These are phyloP conservation scores for Aleiodes testaceus DNA, from an alignment of 2,888 invertebrate genomes.

Conservation along the genomic window DNA sequence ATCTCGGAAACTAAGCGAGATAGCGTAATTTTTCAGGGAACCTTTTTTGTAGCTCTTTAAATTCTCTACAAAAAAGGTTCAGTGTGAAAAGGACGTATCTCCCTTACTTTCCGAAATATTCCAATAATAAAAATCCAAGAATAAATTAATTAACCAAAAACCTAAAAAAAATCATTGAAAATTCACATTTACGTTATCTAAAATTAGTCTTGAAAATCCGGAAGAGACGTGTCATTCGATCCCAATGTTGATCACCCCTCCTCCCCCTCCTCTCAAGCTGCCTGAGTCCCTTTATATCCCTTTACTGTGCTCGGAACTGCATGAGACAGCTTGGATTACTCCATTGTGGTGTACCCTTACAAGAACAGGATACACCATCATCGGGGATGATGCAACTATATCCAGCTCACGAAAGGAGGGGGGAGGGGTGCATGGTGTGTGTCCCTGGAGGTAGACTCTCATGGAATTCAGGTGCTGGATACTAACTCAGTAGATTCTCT, in stretches of 20 bases:
- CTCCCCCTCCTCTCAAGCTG: background rate
- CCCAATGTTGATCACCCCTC: conserved; percentile 35
- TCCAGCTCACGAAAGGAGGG: conserved; percentile 12
- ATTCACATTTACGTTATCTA: background rate
- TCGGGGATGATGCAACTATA: conserved; percentile 27
- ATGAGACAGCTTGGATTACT: conserved; percentile 57
- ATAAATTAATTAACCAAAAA: background rate
- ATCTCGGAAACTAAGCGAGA: too few relatives aligned
- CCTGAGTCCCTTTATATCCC: conserved; percentile 25
- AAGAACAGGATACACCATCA: conserved; percentile 56
- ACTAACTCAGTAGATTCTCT: conserved; percentile 16
- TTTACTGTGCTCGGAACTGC: conserved; percentile 28
- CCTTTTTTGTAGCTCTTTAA: too few relatives aligned
- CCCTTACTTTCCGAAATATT: too few relatives aligned
- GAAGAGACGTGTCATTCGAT: conserved; percentile 49
- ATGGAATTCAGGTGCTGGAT: conserved; percentile 14
- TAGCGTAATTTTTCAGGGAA: too few relatives aligned
- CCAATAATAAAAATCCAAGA: too few relatives aligned
- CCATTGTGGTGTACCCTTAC: conserved; percentile 63
- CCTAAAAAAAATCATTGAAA: background rate
- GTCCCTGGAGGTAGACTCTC: conserved; percentile 18
- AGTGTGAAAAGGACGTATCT: too few relatives aligned
- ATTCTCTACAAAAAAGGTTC: too few relatives aligned
- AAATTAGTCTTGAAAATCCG: conserved; percentile 49
- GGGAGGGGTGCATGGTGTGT: background rate